Conservation (phyloP, 30 jellyfish, hydroid and myxozoan species). For the Catostylus mosaicus region DNA sequence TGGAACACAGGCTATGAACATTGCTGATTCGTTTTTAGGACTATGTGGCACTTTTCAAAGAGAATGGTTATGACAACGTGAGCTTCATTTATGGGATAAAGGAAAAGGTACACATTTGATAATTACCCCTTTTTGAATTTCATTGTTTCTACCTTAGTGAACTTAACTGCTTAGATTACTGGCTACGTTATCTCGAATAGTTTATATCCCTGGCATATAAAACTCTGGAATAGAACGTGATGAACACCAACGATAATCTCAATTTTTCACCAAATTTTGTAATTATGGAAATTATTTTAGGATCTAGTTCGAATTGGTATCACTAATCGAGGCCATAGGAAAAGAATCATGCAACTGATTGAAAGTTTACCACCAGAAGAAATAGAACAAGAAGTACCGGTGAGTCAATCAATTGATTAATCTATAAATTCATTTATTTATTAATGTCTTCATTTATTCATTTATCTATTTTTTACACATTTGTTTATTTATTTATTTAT, state of each 20-base stretch:
- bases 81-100: slow-evolving; percentile 90
- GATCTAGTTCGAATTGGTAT: slow-evolving; percentile 87
- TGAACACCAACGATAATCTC: too few species aligned
- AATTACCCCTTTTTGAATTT: too few species aligned
- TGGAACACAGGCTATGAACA: neutral
- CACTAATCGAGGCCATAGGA: slow-evolving; percentile 93
- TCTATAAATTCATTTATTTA: too few species aligned
- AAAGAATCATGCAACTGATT: slow-evolving; percentile 63
- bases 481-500: too few species aligned
- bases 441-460: too few species aligned
- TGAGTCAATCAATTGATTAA: slow-evolving; percentile 36
- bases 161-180: too few species aligned
- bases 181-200: too few species aligned
- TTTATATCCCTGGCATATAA: too few species aligned
- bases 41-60: slow-evolving; percentile 74
- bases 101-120: slow-evolving; percentile 73
- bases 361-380: slow-evolving; percentile 96
- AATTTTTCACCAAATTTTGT: too few species aligned
- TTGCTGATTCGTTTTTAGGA: slow-evolving; percentile 48
- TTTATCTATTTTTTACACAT: too few species aligned
- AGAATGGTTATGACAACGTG: slow-evolving; percentile 92
- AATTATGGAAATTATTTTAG: slow-evolving; percentile 25
- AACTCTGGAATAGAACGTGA: too few species aligned
- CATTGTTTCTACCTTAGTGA: too few species aligned
- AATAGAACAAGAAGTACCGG: slow-evolving; percentile 94